Conservation (phyloP, 2,113 vertebrate genomes). For the Malurus melanocephalus region DNA sequence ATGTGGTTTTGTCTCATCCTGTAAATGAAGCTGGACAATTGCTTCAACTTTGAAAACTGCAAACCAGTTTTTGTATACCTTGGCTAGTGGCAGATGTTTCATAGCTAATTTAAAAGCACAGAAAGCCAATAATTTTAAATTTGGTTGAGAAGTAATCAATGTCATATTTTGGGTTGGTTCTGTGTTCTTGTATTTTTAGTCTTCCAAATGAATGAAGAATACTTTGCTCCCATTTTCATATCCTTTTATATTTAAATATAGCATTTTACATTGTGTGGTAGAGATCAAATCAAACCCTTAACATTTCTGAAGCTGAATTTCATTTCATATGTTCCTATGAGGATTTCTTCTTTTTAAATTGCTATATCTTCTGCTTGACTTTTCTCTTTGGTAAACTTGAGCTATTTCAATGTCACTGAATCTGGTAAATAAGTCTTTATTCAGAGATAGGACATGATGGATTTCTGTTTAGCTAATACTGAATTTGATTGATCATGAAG, state of each 20-base stretch:
- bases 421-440: not conserved
- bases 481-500: not conserved
- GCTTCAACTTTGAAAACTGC: not conserved
- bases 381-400: not conserved
- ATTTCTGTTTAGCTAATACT: not conserved
- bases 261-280: not conserved
- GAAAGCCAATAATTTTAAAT: not conserved
- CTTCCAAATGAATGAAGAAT: not conserved
- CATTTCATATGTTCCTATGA: not conserved
- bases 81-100: not conserved
- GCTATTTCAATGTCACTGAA: not conserved
- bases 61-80: not conserved
- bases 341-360: not conserved
- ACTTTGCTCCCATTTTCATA: not conserved
- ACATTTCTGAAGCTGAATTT: not conserved
- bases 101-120: not conserved
- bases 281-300: not conserved
- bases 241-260: not conserved
- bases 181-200: not conserved
- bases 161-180: not conserved
- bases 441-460: not conserved
- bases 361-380: not conserved
- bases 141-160: not conserved
- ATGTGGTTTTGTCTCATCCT: conserved; percentile 16
- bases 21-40: conserved; percentile 7